These are phyloP conservation scores for chimpanzee (Pan troglodytes) DNA, from an alignment of 2,113 vertebrate genomes.

Conservation along the genomic window NHGRI_mPanTro3-v2.1_pri NC_086015.1:33209501-33210000, in stretches of 20 bases:
- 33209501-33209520: neutral
- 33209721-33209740: neutral
- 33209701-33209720: neutral
- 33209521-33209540: neutral
- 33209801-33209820: neutral
- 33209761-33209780: neutral
- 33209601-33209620: neutral
- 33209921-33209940: constrained; percentile 49
- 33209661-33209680: neutral
- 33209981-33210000: neutral
- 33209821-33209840: neutral
- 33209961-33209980: neutral
- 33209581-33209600: neutral
- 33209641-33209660: neutral
- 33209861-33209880: constrained; percentile 40
- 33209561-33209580: neutral
- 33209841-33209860: neutral
- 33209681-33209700: neutral
- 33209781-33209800: neutral
- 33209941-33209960: constrained; percentile 36
- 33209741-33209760: neutral
- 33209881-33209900: constrained; percentile 5
- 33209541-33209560: neutral
- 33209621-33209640: neutral
- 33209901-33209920: constrained; percentile 43